Evolutionary conservation across 2,797 vertebrate species (phyloP).

Genomic region (Silurus lanzhouensis): DNA sequence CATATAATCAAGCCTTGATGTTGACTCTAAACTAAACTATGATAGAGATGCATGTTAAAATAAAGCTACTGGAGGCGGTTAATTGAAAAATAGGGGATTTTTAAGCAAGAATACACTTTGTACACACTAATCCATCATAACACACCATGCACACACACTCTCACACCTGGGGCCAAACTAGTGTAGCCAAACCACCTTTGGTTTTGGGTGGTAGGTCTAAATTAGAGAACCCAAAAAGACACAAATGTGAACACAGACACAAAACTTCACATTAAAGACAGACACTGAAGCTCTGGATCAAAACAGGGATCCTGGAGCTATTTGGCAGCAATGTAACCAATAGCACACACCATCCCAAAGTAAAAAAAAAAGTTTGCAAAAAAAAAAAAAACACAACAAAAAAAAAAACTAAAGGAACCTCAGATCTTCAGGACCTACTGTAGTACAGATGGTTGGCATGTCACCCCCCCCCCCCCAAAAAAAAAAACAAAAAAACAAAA

Average conservation of each 20-base stretch:
- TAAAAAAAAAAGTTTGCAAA: neutral
- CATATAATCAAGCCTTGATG: neutral
- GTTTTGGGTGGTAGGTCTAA: neutral
- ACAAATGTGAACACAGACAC: neutral
- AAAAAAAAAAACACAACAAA: neutral
- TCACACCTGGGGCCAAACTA: neutral
- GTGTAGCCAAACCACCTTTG: neutral
- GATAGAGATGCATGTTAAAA: neutral
- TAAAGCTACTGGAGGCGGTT: neutral
- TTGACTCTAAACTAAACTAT: neutral
- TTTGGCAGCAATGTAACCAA: neutral
- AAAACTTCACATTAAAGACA: conserved; percentile 14
- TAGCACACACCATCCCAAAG: neutral
- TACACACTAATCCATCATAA: neutral
- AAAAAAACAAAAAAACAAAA: too few species aligned
- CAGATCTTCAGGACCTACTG: neutral
- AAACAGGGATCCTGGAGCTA: neutral
- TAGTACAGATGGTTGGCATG: neutral
- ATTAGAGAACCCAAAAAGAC: neutral
- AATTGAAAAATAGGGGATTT: neutral
- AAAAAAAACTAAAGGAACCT: neutral
- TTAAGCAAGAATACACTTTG: neutral
- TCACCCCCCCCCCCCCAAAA: neutral
- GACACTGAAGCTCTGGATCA: neutral
- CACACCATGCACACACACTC: neutral